Conservation (phyloP, 2,888 invertebrate genomes). For the Amphimallon solstitiale region DNA sequence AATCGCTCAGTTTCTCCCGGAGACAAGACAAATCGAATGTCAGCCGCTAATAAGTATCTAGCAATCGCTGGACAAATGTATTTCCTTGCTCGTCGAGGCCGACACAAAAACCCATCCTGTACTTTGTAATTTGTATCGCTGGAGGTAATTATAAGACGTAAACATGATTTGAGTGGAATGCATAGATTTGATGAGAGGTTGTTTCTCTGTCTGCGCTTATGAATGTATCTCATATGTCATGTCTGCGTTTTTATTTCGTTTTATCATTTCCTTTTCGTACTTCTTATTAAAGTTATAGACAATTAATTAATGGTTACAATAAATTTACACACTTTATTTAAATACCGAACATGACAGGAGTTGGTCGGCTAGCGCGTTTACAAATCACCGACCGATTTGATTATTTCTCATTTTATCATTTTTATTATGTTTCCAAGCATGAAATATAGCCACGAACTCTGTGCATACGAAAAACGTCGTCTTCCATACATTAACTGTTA, state of each 20-base stretch:
- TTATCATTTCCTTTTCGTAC: conserved; percentile 37
- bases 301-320: conserved; percentile 38
- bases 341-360: conserved; percentile 17
- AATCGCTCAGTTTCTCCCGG: conserved; percentile 61
- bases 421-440: neutral
- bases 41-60: conserved; percentile 67
- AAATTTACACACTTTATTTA: conserved; percentile 35
- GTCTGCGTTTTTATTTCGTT: conserved; percentile 36
- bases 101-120: conserved; percentile 62
- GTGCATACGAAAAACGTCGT: neutral
- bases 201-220: conserved; percentile 46
- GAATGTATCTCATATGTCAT: conserved; percentile 48
- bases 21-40: conserved; percentile 68
- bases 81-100: conserved; percentile 61
- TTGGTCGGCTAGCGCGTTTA: neutral
- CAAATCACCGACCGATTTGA: neutral
- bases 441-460: conserved; percentile 2
- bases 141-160: conserved; percentile 62
- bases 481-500: too few relatives aligned
- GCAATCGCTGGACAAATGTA: conserved; percentile 64
- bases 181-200: conserved; percentile 50
- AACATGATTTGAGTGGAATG: conserved; percentile 51
- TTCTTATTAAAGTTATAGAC: conserved; percentile 36
- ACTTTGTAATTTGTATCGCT: conserved; percentile 65
- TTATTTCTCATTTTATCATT: conserved; percentile 15